Base-by-base conservation (phyloP, 1,140 invertebrate genomes). In the Ctenoplectra terminalis region DNA sequence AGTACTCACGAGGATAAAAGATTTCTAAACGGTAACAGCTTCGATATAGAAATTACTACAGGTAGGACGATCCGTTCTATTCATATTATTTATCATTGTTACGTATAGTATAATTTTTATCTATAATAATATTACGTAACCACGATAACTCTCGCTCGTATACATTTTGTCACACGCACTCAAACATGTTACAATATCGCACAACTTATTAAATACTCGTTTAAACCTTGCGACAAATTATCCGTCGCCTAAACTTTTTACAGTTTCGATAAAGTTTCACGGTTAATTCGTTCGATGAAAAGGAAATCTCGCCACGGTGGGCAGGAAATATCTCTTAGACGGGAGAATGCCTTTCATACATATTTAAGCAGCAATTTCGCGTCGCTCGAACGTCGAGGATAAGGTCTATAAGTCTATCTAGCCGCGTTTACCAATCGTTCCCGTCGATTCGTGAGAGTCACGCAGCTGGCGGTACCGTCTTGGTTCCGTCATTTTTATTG, bases 391-490 rank as follows among this genome's bases (percentile, higher is more conserved):
- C 17, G 17, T 8, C n/a, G 6, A 1, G 17, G 54, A 60, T 26
- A 48, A 23, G 13, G 15, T 48, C 15, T 70, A 20, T 17, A 40
- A 43, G 48, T 56, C 50, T 34, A 23, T 48, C 54, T 34, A n/a
- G n/a, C 37, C 48, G 11, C 56, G 58, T 50, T 79, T n/a, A 17
- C 48, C 67, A 48, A 64, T 64, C 69, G 56, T 71, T 43, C n/a
- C 46, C 50, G 50, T 70, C 37, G 58, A 82, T 69, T 69, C 70
- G 70, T 54, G 64, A 60, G 29, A 84, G 82, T 84, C 82, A 84
- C 82, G 82, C 82, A 82, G 40, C 77, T 74, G 69, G 82, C 78
- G 34, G 64, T 79, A 60, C 81, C 69, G 34, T 66, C 67, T 50
- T 40, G 11, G 40, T 40, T 43, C 37, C 29, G 17, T 77, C 74